These are phyloP conservation scores for Urocyon cinereoargenteus DNA, from an alignment of 2,797 vertebrate genomes.

Conservation along the genomic window DNA sequence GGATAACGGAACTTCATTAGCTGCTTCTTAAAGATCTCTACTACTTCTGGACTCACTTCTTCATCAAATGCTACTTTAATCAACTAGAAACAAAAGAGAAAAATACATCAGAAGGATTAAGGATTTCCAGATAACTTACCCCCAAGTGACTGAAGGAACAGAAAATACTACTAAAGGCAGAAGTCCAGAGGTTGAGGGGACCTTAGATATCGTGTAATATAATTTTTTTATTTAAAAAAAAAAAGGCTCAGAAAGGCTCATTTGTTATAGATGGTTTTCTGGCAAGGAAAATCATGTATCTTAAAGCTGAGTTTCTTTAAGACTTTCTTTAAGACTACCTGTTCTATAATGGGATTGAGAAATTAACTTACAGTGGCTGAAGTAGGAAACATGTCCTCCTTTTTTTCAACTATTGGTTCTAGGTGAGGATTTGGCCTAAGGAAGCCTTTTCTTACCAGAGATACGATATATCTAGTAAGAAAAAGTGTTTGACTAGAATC, in stretches of 20 bases:
- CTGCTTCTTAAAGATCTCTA: slow-evolving; percentile 98
- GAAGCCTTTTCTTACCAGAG: not conserved
- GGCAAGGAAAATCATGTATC: slow-evolving; percentile 32
- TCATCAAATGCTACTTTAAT: slow-evolving; percentile 99
- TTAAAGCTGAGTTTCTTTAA: slow-evolving; percentile 55
- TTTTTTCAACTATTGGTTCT: slow-evolving; percentile 19
- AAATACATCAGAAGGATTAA: slow-evolving; percentile 60
- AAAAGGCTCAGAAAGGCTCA: not conserved
- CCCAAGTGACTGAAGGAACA: not conserved
- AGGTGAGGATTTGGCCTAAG: slow-evolving; percentile 23
- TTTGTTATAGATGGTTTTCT: slow-evolving; percentile 5
- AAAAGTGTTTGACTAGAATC: slow-evolving; percentile 39
- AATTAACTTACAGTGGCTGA: slow-evolving; percentile 19
- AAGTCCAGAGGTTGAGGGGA: slow-evolving; percentile 23
- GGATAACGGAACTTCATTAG: slow-evolving; percentile 97
- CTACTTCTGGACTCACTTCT: slow-evolving; percentile 97
- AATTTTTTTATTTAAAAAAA: slow-evolving; percentile 55
- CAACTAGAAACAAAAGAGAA: slow-evolving; percentile 89
- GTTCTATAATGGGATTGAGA: not conserved
- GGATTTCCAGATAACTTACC: slow-evolving; percentile 54
- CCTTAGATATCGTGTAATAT: not conserved
- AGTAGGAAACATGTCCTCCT: not conserved
- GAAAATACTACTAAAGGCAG: slow-evolving; percentile 45
- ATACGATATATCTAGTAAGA: slow-evolving; percentile 50
- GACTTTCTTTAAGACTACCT: slow-evolving; percentile 47